Base-by-base conservation (phyloP, 2,797 vertebrate species). In the Acipenser ruthenus region DNA sequence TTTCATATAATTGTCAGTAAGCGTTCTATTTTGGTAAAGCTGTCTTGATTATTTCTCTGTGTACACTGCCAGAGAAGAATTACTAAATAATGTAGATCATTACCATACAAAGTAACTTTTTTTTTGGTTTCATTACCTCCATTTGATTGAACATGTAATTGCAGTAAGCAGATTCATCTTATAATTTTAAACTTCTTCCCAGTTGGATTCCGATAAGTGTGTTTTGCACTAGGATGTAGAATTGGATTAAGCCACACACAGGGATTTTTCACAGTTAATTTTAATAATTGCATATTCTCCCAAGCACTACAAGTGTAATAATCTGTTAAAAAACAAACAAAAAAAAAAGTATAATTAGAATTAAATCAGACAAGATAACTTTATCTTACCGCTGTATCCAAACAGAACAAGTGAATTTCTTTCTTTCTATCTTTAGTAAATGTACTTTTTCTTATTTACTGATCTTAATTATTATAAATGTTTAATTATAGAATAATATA, bases 401-500 rank as follows among this genome's bases (percentile, higher is more conserved):
- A 60, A 68, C 64, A 50, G 37, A 37, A 37, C 37, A 37, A 37
- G 37, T 37, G 37, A 37, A 37, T 51, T 23, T 56, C 60, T 67
- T 64, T 50, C 9, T 18, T 37, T 72, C 74, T 73, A 18, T 74
- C 56, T 70, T 69, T 68, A 68, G 11, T 4, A 68, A 50, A 65
- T 65, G 8, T 7, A 49, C 64, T 70, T 67, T 53, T 53, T 63
- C 55, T 10, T 59, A 52, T 71, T 70, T 68, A 50, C 13, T 64
- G 61, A 52, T 53, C 48, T 63, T 62, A 65, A 65, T 55, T 52
- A 49, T 52, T 70, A 70, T 47, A 50, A 53, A 60, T 51, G 60
- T 60, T 73, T 73, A 63, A 78, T 55, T 70, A 60, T 37, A 60
- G 61, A 6, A 10, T 69, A 68, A 65, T 68, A n/a, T 58, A 73